Evolutionary conservation across 2,113 vertebrate species (phyloP).

Genomic region (Proteles cristata): DNA sequence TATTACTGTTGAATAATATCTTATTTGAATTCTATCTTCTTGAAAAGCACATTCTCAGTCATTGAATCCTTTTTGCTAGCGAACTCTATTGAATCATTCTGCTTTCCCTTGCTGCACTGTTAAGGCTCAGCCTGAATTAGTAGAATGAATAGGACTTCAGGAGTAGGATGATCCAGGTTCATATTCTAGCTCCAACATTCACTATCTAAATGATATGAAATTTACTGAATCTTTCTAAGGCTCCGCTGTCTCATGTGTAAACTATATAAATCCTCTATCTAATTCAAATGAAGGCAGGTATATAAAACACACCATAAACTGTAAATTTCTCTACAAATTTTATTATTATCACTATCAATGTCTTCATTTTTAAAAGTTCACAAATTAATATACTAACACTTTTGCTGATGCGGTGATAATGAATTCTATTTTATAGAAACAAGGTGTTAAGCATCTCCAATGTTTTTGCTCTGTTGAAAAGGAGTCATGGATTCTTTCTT

Average conservation of each 20-base stretch:
- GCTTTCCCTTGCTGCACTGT: slow-evolving; percentile 29
- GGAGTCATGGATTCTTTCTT: slow-evolving; percentile 35
- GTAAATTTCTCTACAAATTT: neutral
- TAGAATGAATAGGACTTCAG: neutral
- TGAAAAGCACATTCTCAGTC: neutral
- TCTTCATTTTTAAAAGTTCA: slow-evolving; percentile 24
- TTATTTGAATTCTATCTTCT: neutral
- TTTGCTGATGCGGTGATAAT: neutral
- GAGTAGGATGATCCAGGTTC: neutral
- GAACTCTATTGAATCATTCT: neutral
- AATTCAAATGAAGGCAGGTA: neutral
- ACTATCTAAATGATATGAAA: neutral
- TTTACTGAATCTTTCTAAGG: slow-evolving; percentile 18
- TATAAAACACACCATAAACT: neutral
- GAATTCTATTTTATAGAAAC: slow-evolving; percentile 1
- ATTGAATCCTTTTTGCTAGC: neutral
- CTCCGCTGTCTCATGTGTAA: neutral
- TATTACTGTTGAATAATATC: neutral
- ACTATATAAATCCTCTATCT: slow-evolving; percentile 27
- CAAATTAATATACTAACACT: slow-evolving; percentile 27
- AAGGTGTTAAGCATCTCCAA: neutral
- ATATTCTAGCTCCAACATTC: neutral
- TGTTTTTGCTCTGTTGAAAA: slow-evolving; percentile 28
- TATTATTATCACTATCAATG: neutral
- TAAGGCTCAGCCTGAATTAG: neutral